Percentiles rank a stretch among this genome's conserved stretches.
Evolutionary conservation across 64 coral and sea anemone species (phyloP).

Genomic region (Orbicella faveolata): DNA sequence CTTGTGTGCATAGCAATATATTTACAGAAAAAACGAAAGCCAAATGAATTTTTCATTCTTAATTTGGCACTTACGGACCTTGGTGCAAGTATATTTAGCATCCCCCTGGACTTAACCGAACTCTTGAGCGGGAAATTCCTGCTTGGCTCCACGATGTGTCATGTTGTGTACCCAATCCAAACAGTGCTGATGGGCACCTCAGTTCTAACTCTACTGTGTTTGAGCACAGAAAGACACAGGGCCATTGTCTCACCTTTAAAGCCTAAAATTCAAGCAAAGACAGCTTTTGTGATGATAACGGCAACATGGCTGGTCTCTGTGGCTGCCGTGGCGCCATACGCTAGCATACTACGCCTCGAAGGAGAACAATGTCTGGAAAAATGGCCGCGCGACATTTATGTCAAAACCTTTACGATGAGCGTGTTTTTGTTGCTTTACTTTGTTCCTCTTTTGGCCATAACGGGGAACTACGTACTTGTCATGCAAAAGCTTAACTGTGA

Average conservation of each 20-base stretch:
- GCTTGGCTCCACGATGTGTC: constrained; percentile 40
- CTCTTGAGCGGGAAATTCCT: constrained; percentile 10
- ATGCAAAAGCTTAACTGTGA: not conserved
- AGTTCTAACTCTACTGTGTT: constrained; percentile 33
- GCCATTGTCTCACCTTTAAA: constrained; percentile 47
- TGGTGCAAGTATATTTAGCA: constrained; percentile 21
- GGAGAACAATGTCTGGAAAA: constrained; percentile 32
- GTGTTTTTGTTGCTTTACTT: constrained; percentile 24
- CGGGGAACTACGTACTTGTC: not conserved
- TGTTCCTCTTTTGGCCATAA: constrained; percentile 23
- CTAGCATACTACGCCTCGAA: not conserved
- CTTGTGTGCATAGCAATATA: constrained; percentile 23
- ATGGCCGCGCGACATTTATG: constrained; percentile 8
- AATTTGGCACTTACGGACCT: constrained; percentile 59
- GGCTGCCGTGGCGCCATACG: constrained; percentile 3
- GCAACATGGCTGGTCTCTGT: constrained; percentile 22
- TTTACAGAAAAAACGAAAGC: constrained; percentile 1
- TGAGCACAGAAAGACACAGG: constrained; percentile 55
- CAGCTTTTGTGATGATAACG: not conserved
- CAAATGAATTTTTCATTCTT: constrained; percentile 57
- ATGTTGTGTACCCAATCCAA: constrained; percentile 63
- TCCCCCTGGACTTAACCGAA: constrained; percentile 48
- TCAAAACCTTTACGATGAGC: not conserved
- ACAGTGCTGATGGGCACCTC: constrained; percentile 51
- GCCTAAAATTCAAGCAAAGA: not conserved